Evolutionary conservation across 2,113 vertebrate genomes (phyloP).

Genomic region (human): GRCh38 chrX:49802501-49803000

Average conservation of each 20-base stretch:
- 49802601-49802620: constrained; percentile 1
- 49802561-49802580: not conserved
- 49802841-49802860: not conserved
- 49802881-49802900: not conserved
- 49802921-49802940: constrained; percentile 12
- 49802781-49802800: not conserved
- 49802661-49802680: not conserved
- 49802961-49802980: not conserved
- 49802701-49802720: constrained; percentile 16
- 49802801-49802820: not conserved
- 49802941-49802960: not conserved
- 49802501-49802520: not conserved
- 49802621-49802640: not conserved
- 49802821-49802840: not conserved
- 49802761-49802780: not conserved
- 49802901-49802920: not conserved
- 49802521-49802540: not conserved
- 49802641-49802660: not conserved
- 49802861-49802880: not conserved
- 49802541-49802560: not conserved
- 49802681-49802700: not conserved
- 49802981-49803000: not conserved
- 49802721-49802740: not conserved
- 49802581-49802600: not conserved
- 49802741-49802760: not conserved